phyloP scores from a whole-genome alignment of 2,113 vertebrate genomes.

The Megaceryle maxima region DNA sequence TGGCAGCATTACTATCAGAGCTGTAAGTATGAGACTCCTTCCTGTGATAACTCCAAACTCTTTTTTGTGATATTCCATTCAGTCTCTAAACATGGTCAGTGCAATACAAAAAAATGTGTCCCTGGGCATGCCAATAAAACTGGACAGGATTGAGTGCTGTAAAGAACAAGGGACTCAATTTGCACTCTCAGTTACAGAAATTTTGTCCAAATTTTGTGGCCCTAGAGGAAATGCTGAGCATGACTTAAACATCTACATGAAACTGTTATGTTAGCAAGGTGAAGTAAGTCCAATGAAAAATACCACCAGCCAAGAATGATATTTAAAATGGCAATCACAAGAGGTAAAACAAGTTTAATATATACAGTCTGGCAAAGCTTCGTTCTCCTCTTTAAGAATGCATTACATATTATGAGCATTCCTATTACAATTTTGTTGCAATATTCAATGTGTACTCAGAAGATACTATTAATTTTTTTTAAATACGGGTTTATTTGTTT shows the following conservation, averaged over 20 bases:
- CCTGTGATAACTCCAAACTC: background rate
- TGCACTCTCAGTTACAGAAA: background rate
- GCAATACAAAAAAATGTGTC: background rate
- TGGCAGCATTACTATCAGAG: background rate
- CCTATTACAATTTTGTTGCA: slow-evolving; percentile 50
- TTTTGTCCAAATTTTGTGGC: background rate
- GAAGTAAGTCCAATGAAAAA: background rate
- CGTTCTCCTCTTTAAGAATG: slow-evolving; percentile 15
- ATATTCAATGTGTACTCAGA: slow-evolving; percentile 27
- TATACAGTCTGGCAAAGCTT: background rate
- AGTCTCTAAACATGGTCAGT: background rate
- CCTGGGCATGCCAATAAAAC: background rate
- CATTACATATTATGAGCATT: background rate
- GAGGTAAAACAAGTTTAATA: slow-evolving; percentile 29
- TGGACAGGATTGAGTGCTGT: background rate
- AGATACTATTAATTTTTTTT: slow-evolving; percentile 7
- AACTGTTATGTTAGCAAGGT: background rate
- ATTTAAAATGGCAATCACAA: slow-evolving; percentile 22
- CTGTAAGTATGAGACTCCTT: background rate
- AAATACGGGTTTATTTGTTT: slow-evolving; percentile 40
- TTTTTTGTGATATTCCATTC: background rate
- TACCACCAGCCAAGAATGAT: fast-evolving
- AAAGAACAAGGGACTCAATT: background rate
- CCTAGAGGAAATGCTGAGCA: background rate
- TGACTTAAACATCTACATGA: background rate